phyloP scores from a whole-genome alignment of 2,888 invertebrate genomes.

The Harpalus rufipes region DNA sequence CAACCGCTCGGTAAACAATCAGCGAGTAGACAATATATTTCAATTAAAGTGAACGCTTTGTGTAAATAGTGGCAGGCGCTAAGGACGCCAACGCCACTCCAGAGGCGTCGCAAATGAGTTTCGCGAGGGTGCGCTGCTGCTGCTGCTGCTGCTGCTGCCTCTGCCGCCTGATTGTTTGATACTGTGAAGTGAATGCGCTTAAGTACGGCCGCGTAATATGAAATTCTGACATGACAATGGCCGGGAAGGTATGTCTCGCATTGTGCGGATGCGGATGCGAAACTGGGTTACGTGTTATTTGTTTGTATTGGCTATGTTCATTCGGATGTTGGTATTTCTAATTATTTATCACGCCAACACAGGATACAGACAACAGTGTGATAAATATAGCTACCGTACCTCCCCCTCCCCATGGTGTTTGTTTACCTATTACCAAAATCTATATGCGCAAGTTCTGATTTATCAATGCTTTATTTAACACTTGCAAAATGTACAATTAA shows the following conservation, averaged over 20 bases:
- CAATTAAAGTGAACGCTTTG: slow-evolving; percentile 75
- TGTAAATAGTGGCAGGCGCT: slow-evolving; percentile 73
- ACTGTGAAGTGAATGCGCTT: slow-evolving; percentile 22
- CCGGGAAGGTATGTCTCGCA: slow-evolving; percentile 41
- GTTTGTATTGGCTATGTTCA: slow-evolving; percentile 37
- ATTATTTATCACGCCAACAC: slow-evolving; percentile 31
- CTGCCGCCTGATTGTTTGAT: slow-evolving; percentile 44
- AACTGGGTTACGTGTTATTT: slow-evolving; percentile 49
- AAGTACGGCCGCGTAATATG: slow-evolving; percentile 28
- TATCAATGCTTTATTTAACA: too few species aligned
- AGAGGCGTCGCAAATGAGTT: slow-evolving; percentile 57
- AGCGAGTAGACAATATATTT: slow-evolving; percentile 76
- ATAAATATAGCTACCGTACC: neutral
- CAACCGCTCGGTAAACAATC: slow-evolving; percentile 73
- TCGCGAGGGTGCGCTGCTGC: slow-evolving; percentile 7
- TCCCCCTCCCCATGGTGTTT: neutral
- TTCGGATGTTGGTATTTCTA: slow-evolving; percentile 23
- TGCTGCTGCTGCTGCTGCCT: too few species aligned
- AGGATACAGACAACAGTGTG: neutral
- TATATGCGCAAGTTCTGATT: neutral
- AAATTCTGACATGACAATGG: slow-evolving; percentile 49
- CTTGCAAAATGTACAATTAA: too few species aligned
- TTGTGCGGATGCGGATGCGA: slow-evolving; percentile 32
- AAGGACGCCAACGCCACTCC: slow-evolving; percentile 68
- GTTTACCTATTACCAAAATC: neutral